Evolutionary conservation across 2,797 vertebrate genomes (phyloP).

Genomic region (Orestias chungarensis): DNA sequence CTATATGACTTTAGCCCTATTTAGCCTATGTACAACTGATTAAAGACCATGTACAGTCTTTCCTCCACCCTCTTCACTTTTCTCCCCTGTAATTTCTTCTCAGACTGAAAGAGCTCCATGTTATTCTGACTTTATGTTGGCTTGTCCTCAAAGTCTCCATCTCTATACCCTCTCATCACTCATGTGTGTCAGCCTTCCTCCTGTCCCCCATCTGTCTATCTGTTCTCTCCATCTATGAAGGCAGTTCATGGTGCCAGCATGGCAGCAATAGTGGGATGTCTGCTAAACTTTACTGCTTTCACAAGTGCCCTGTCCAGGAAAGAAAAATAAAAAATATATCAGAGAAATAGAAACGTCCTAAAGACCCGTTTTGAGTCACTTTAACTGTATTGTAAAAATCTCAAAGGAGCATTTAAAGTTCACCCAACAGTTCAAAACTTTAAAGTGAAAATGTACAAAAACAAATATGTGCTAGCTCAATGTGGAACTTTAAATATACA

Average conservation of each 20-base stretch:
- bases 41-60: constrained; percentile 47
- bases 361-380: not conserved
- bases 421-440: not conserved
- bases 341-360: not conserved
- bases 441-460: not conserved
- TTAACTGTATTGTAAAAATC: not conserved
- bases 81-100: constrained; percentile 48
- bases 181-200: constrained; percentile 39
- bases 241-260: constrained; percentile 34
- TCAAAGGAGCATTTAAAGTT: not conserved
- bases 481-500: too few species aligned
- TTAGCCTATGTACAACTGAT: constrained; percentile 58
- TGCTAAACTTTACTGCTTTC: constrained; percentile 23
- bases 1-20: constrained; percentile 54
- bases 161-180: constrained; percentile 4
- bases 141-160: constrained; percentile 27
- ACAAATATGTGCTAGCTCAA: not conserved
- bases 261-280: constrained; percentile 36
- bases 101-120: constrained; percentile 18
- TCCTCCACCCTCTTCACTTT: constrained; percentile 44
- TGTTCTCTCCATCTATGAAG: constrained; percentile 44
- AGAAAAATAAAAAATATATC: too few species aligned
- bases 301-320: not conserved
- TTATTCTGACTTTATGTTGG: constrained; percentile 48
- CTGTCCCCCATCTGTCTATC: constrained; percentile 57